phyloP scores from a whole-genome alignment of 1,140 invertebrate genomes.

The Zaprionus inermis region DNA sequence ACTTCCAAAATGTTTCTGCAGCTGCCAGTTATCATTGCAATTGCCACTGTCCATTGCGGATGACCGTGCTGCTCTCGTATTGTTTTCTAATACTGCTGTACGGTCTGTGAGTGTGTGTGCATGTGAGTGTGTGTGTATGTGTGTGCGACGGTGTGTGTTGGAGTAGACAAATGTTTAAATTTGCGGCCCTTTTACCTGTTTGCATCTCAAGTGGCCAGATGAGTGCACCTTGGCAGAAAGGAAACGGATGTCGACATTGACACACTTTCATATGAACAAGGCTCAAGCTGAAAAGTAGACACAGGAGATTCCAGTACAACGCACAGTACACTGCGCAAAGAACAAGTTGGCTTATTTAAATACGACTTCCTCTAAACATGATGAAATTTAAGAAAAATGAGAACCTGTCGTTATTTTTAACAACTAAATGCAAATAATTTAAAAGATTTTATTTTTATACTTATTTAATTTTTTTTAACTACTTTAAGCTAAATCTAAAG shows the following conservation, averaged over 20 bases:
- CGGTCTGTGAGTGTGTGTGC: slow-evolving; percentile 15
- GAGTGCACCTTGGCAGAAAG: slow-evolving; percentile 45
- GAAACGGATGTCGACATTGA: slow-evolving; percentile 80
- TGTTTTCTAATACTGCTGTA: slow-evolving; percentile 26
- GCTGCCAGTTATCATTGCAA: slow-evolving; percentile 11
- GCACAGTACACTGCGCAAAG: slow-evolving; percentile 34
- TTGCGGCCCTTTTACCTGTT: slow-evolving; percentile 78
- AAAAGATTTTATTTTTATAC: no score
- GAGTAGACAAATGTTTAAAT: slow-evolving; percentile 80
- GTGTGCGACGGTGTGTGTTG: slow-evolving; percentile 71
- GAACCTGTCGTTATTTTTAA: no score
- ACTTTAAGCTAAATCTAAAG: no score
- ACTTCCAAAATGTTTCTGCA: slow-evolving; percentile 42
- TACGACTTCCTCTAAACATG: no score
- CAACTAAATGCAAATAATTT: no score
- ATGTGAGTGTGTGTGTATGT: slow-evolving; percentile 18
- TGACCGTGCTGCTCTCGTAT: slow-evolving; percentile 59
- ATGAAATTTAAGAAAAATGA: no score
- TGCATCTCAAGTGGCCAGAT: slow-evolving; percentile 75
- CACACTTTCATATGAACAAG: slow-evolving; percentile 78
- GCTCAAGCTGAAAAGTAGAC: slow-evolving; percentile 16
- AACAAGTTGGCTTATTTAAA: not conserved
- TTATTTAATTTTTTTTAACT: no score
- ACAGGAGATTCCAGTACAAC: slow-evolving; percentile 12
- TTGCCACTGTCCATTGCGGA: slow-evolving; percentile 68